phyloP scores from a whole-genome alignment of 2,797 vertebrate species.

The Pseudochaenichthys georgianus region DNA sequence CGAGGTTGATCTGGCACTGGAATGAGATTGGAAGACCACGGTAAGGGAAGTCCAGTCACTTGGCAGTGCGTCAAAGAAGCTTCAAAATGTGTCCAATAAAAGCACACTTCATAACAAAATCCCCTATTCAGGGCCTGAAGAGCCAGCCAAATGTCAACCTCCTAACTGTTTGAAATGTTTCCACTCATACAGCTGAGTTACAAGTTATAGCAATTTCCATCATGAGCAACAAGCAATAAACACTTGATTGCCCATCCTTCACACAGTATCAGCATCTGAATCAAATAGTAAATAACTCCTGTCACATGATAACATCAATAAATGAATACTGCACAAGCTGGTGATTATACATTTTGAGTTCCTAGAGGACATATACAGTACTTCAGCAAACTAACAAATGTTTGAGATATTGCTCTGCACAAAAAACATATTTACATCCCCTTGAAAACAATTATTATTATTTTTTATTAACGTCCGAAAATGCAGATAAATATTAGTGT shows the following conservation, averaged over 20 bases:
- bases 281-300: neutral
- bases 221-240: neutral
- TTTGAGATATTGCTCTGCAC: too few species aligned
- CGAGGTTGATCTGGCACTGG: constrained; percentile 82
- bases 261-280: too few species aligned
- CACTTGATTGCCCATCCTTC: neutral
- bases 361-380: neutral
- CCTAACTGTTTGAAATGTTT: neutral
- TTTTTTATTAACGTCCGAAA: too few species aligned
- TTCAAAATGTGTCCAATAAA: neutral
- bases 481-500: neutral
- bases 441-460: too few species aligned
- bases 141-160: neutral
- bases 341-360: neutral
- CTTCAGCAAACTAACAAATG: neutral
- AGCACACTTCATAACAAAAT: neutral
- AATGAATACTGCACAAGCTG: neutral
- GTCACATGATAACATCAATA: neutral
- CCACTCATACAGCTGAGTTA: neutral
- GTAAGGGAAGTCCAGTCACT: constrained; percentile 80
- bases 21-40: constrained; percentile 82
- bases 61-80: constrained; percentile 70
- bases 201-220: neutral
- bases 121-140: neutral
- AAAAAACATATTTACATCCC: neutral